Evolutionary conservation across 2,113 vertebrate genomes (phyloP), one percentile per base, ranked within the genome.

Genomic region (Sardina pilchardus): DNA sequence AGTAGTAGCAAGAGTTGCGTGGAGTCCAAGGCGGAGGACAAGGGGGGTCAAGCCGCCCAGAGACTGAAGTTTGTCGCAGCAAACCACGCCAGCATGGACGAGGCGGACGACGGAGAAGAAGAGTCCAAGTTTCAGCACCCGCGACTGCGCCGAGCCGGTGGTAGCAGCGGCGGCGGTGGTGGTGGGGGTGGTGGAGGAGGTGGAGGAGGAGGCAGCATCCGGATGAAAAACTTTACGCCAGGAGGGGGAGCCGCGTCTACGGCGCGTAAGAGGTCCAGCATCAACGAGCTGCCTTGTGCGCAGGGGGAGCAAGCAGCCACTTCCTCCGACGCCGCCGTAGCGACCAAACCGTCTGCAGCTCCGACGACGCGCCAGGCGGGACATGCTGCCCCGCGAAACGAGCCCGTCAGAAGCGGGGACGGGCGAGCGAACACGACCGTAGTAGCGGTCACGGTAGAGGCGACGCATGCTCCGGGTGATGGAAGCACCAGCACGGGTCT

Each of bases 151-250:
- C 91, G 94, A 90, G 90, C 93, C 86, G 94, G 90, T 84, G 94
- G 90, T 89, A 93, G 91, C 89, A 87, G 91, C 89, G 88, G 93
- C 67, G 88, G 91, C 86, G 91, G 89, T 89, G 90, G 94, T 83
- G 93, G 93, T 85, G 92, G 93, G 83, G 92, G 91, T 84, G 91
- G 19, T 42, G 81, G 85, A 17, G 85, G 34, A 83, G 88, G 84
- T 7, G 86, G 63, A 81, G 88, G 85, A 85, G 90, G 94, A 80
- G 91, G 93, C 89, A 90, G 94, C 92, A 93, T 91, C 87, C 95
- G 92, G 90, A 95, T 95, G 93, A 94, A 95, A 91, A 95, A 93
- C 94, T 94, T 94, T 89, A 92, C 92, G 84, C 94, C 95, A 93
- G 95, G 92, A 95, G 95, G 94, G 92, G 95, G 94, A 94, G 94